A percentile compares a stretch with the other conserved stretches of the same genome.
phyloP scores from a whole-genome alignment of 2,797 vertebrate genomes.

The Mastacembelus armatus region DNA sequence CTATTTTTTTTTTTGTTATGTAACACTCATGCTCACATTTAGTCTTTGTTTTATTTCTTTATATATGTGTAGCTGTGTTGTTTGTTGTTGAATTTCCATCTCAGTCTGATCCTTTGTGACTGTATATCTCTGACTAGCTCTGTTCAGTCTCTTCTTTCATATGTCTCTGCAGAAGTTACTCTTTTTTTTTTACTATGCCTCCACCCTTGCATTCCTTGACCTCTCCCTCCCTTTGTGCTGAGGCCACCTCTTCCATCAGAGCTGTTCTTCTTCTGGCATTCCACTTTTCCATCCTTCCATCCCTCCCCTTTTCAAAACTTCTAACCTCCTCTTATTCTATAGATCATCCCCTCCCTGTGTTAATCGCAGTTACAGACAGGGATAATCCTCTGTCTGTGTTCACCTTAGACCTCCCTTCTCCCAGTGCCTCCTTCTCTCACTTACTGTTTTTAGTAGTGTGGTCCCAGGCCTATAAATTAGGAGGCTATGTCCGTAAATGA shows the following conservation, averaged over 20 bases:
- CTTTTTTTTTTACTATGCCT: conserved; percentile 43
- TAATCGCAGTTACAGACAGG: conserved; percentile 45
- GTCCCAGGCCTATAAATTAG: conserved; percentile 61
- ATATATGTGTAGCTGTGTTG: no score
- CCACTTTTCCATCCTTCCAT: conserved; percentile 45
- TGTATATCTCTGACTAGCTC: conserved; percentile 24
- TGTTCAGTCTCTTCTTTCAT: conserved; percentile 47
- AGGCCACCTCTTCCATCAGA: conserved; percentile 60
- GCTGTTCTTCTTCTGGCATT: conserved; percentile 53
- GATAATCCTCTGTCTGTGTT: conserved; percentile 58
- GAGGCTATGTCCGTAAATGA: conserved; percentile 52
- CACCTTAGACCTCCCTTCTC: conserved; percentile 47
- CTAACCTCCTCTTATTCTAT: conserved; percentile 62
- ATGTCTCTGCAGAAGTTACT: conserved; percentile 35
- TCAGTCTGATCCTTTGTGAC: conserved; percentile 6
- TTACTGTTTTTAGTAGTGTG: conserved; percentile 56
- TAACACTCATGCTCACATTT: not conserved
- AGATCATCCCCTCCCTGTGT: conserved; percentile 64
- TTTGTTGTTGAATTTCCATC: conserved; percentile 24
- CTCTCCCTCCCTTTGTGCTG: conserved; percentile 54
- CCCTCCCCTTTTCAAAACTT: conserved; percentile 35
- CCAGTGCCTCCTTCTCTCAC: conserved; percentile 11
- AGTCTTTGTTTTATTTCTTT: no score
- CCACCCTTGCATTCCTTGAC: conserved; percentile 66
- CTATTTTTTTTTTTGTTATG: not conserved